phyloP scores from a whole-genome alignment of 2,113 vertebrate genomes.

The Elachura formosa region DNA sequence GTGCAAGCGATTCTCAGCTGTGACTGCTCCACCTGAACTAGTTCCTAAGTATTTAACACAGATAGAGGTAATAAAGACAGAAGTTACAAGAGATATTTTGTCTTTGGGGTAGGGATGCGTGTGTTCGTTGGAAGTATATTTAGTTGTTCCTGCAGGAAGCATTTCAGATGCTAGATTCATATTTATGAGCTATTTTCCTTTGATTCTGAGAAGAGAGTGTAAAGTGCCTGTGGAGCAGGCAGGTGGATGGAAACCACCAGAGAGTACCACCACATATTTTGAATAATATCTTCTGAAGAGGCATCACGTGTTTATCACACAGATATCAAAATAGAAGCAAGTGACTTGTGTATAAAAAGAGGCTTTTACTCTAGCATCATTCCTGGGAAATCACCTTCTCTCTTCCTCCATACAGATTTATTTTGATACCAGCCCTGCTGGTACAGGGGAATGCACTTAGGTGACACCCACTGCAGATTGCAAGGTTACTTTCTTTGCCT shows the following conservation, averaged over 20 bases:
- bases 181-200: background rate
- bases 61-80: background rate
- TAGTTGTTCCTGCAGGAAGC: background rate
- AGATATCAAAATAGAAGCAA: background rate
- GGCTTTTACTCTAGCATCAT: fast-evolving
- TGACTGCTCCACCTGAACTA: background rate
- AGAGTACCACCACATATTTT: background rate
- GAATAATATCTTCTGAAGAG: background rate
- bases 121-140: background rate
- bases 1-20: background rate
- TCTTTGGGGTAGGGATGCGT: background rate
- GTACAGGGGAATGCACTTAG: background rate
- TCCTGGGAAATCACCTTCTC: background rate
- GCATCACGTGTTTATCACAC: background rate
- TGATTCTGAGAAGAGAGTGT: background rate
- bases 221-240: background rate
- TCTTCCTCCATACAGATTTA: background rate
- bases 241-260: background rate
- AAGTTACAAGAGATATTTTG: background rate
- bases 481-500: background rate
- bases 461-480: background rate
- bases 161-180: background rate
- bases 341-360: background rate
- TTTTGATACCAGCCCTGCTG: background rate
- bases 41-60: background rate